These are phyloP conservation scores for Drosophila tani DNA, from an alignment of 1,140 invertebrate species.

Conservation along the genomic window DNA sequence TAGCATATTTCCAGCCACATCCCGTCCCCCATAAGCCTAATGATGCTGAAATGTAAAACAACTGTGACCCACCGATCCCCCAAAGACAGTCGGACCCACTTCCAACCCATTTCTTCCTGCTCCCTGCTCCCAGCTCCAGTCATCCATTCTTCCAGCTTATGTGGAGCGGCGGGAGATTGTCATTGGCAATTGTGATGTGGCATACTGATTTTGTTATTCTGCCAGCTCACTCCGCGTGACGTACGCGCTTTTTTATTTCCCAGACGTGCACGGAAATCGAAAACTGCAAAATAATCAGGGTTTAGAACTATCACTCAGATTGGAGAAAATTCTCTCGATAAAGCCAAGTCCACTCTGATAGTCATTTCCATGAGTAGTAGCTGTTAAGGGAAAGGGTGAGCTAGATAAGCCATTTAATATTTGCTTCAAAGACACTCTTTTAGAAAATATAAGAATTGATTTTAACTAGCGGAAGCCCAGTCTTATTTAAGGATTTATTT, in stretches of 20 bases:
- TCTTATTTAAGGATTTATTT: no score
- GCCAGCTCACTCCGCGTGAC: slow-evolving; percentile 37
- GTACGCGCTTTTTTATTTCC: slow-evolving; percentile 52
- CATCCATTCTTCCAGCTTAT: slow-evolving; percentile 2
- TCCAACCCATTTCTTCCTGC: slow-evolving; percentile 31
- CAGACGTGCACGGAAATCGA: slow-evolving; percentile 46
- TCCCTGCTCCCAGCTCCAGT: neutral
- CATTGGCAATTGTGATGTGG: slow-evolving; percentile 39
- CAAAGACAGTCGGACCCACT: slow-evolving; percentile 11
- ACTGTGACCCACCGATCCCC: slow-evolving; percentile 29
- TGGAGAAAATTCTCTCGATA: neutral
- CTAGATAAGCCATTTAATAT: no score
- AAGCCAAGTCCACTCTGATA: neutral
- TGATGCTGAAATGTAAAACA: slow-evolving; percentile 52
- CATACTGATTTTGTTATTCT: slow-evolving; percentile 49
- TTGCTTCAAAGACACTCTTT: no score
- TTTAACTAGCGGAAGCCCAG: no score
- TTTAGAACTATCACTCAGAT: slow-evolving; percentile 15
- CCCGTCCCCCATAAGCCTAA: slow-evolving; percentile 29
- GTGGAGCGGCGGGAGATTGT: slow-evolving; percentile 27
- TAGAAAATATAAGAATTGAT: no score
- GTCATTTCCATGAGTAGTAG: neutral
- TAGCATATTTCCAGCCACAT: slow-evolving; percentile 44
- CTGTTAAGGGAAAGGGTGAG: neutral
- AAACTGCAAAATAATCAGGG: slow-evolving; percentile 22